Evolutionary conservation across 2,797 vertebrate genomes (phyloP), one percentile per base, ranked within the genome.

Genomic region (Naso thynnoides): DNA sequence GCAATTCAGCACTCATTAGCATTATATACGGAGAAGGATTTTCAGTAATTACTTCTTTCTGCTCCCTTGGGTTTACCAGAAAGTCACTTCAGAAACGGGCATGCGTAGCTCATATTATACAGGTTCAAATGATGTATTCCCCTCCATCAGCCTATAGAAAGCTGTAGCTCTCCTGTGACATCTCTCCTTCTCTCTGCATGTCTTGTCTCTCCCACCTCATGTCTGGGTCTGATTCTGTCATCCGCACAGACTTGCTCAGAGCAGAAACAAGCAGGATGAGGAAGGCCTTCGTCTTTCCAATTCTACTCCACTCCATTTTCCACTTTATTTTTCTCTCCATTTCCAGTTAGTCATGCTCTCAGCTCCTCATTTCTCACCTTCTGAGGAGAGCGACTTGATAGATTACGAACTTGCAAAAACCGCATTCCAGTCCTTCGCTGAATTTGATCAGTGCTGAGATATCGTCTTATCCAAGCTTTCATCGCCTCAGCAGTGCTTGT

Each of bases 121-220:
- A 59, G 45, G 71, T 74, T 70, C 55, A 63, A 29, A 71, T 59
- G n/a, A 44, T 19, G 18, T 42, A 70, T 79, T 75, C 36, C 45
- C 27, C 19, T 72, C 62, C 63, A 53, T 63, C 56, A 39, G 29
- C 33, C 54, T 81, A 79, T 81, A 84, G 73, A 71, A 76, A 67
- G 53, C 63, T 50, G 50, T 19, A 36, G 48, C 45, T 48, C 58
- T 83, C 54, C 69, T 38, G 42, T 64, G 23, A 63, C 70, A 56
- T 27, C 57, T 56, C 56, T 73, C 75, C 50, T 75, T 42, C 53
- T 68, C 39, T 82, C 74, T 73, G 66, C 57, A 80, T 36, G 78
- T 86, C 73, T 87, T 70, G 66, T 82, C 49, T 69, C 82, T 78
- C 80, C 85, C 79, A 81, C 79, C 52, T 70, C 70, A 23, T 55